Evolutionary conservation across 2,797 vertebrate genomes (phyloP).

Genomic region (Sus cebifrons): DNA sequence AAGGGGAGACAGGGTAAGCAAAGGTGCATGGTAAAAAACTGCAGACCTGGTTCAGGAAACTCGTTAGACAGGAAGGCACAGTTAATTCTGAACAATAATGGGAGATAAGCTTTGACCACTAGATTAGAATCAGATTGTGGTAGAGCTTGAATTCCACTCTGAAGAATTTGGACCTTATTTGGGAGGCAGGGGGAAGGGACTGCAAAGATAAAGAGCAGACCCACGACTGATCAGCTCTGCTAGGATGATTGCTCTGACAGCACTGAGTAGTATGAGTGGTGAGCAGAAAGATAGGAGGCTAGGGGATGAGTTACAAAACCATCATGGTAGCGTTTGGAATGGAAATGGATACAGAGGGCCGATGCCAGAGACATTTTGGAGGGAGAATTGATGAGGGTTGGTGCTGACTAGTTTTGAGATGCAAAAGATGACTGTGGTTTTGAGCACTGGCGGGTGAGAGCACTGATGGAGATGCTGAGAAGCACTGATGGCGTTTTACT

Average conservation of each 20-base stretch:
- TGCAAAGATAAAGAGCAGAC: not conserved
- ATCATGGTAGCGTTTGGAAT: not conserved
- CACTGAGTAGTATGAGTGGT: not conserved
- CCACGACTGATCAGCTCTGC: not conserved
- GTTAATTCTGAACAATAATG: constrained; percentile 62
- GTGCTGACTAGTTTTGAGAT: not conserved
- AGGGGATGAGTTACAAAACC: not conserved
- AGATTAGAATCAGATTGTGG: constrained; percentile 62
- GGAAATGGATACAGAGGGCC: not conserved
- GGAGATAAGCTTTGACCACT: constrained; percentile 55
- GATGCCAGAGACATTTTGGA: not conserved
- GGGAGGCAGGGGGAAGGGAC: not conserved
- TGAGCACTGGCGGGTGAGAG: not conserved
- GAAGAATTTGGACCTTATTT: constrained; percentile 33
- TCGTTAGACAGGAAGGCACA: constrained; percentile 71
- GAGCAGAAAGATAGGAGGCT: not conserved
- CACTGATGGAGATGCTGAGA: constrained; percentile 8
- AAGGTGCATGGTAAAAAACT: not conserved
- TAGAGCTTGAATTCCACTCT: constrained; percentile 62
- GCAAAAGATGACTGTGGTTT: constrained; percentile 20
- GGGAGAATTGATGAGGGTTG: not conserved
- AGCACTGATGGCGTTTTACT: not conserved
- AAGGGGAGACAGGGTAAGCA: not conserved
- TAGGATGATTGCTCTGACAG: not conserved
- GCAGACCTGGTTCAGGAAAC: constrained; percentile 54